phyloP scores from a whole-genome alignment of 2,113 vertebrate genomes.

The Scartelaos histophorus region DNA sequence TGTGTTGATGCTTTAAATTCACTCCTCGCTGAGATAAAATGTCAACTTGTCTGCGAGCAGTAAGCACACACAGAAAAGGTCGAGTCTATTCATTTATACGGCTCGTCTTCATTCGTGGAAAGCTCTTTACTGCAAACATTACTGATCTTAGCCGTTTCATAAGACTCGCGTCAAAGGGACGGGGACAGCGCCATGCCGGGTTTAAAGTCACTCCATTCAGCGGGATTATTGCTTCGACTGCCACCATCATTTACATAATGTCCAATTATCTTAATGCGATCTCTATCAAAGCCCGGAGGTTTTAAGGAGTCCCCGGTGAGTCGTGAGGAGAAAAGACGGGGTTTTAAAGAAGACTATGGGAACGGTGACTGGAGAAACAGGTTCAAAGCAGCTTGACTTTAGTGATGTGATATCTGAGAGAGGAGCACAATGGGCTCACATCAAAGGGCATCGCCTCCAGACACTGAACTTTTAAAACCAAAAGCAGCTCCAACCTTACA shows the following conservation, averaged over 20 bases:
- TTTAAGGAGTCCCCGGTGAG: constrained; percentile 58
- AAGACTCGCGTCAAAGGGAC: constrained; percentile 13
- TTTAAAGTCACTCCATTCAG: constrained; percentile 29
- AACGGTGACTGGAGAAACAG: constrained; percentile 55
- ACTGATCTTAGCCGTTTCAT: constrained; percentile 9
- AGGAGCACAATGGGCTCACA: constrained; percentile 55
- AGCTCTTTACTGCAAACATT: neutral
- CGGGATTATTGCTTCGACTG: constrained; percentile 41
- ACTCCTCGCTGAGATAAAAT: neutral
- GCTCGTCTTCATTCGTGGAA: neutral
- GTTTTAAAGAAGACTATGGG: constrained; percentile 25
- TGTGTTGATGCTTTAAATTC: constrained; percentile 5
- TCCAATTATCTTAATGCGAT: constrained; percentile 67
- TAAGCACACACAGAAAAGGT: constrained; percentile 5
- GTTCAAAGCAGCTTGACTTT: constrained; percentile 60
- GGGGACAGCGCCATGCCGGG: constrained; percentile 29
- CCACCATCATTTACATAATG: constrained; percentile 65
- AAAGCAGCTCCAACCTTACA: constrained; percentile 26
- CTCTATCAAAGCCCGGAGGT: constrained; percentile 52
- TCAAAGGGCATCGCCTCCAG: constrained; percentile 56
- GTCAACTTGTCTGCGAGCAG: neutral
- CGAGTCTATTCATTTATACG: neutral
- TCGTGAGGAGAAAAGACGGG: constrained; percentile 25
- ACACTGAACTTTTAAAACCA: constrained; percentile 22
- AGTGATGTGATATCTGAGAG: constrained; percentile 57